A percentile compares a stretch with the other conserved stretches of the same genome.
Conservation (phyloP, 2,797 vertebrate species). For the Pseudochirops cupreus region DNA sequence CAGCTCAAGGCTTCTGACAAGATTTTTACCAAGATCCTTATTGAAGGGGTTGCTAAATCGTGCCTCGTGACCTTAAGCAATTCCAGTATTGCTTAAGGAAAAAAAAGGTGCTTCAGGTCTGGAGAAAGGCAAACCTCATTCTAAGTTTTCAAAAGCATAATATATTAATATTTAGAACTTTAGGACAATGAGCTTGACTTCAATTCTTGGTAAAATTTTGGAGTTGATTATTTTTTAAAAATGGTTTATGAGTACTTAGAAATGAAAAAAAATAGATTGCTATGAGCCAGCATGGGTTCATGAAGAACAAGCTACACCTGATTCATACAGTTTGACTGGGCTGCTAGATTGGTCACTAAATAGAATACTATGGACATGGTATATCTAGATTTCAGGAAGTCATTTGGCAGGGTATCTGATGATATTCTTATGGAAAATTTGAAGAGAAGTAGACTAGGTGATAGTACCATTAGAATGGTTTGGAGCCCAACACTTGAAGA, state of each 20-base stretch:
- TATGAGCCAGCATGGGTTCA: neutral
- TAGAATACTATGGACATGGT: neutral
- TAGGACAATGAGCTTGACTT: neutral
- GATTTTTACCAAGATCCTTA: neutral
- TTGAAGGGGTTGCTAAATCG: neutral
- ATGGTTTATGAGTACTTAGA: neutral
- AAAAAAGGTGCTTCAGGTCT: neutral
- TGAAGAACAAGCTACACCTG: neutral
- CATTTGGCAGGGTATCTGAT: neutral
- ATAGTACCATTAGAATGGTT: neutral
- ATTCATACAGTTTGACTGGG: neutral
- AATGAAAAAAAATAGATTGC: neutral
- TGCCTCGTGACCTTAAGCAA: neutral
- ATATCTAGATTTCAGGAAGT: neutral
- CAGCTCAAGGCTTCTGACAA: neutral
- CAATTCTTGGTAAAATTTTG: neutral
- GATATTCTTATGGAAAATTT: neutral
- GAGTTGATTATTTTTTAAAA: neutral
- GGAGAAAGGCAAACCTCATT: neutral
- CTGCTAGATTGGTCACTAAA: neutral
- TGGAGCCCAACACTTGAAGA: neutral
- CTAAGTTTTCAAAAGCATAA: neutral
- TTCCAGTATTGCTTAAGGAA: neutral
- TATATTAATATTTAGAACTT: neutral
- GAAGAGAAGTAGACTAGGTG: neutral